A percentile compares a stretch with the other conserved stretches of the same genome.
These are phyloP conservation scores for Pollenia angustigena DNA, from an alignment of 2,888 invertebrate genomes.

Conservation along the genomic window DNA sequence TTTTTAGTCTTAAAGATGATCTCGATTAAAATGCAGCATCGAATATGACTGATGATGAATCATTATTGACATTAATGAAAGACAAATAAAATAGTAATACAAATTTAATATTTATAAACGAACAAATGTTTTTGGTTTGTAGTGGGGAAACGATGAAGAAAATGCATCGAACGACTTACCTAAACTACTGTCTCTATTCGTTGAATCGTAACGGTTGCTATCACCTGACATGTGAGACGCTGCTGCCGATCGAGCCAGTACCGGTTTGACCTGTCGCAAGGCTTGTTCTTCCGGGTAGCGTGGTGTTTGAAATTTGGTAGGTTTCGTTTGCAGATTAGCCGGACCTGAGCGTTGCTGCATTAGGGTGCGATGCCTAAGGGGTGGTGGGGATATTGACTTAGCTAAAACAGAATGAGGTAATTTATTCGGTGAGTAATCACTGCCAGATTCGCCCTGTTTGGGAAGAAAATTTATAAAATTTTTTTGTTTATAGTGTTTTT, in stretches of 20 bases:
- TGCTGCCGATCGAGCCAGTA: conserved; percentile 78
- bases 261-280: conserved; percentile 81
- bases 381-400: conserved; percentile 85
- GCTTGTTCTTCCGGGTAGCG: conserved; percentile 84
- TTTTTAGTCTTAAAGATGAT: conserved; percentile 45
- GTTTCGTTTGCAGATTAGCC: conserved; percentile 82
- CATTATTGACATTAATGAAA: conserved; percentile 48
- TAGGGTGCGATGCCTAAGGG: conserved; percentile 84
- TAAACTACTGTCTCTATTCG: conserved; percentile 84
- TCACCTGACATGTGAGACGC: conserved; percentile 78
- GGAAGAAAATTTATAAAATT: neutral
- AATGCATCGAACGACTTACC: conserved; percentile 76
- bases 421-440: conserved; percentile 87
- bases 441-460: conserved; percentile 87
- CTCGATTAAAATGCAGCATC: conserved; percentile 73
- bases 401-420: conserved; percentile 84
- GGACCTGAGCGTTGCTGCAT: conserved; percentile 84
- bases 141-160: neutral
- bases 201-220: conserved; percentile 78
- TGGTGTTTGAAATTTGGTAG: conserved; percentile 84
- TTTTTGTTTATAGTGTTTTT: neutral
- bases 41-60: conserved; percentile 71
- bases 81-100: conserved; percentile 36
- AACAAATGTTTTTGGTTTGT: neutral
- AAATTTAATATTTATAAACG: conserved; percentile 17